Base-by-base conservation (phyloP, 2,113 vertebrate species). In the Eubucco bourcierii region DNA sequence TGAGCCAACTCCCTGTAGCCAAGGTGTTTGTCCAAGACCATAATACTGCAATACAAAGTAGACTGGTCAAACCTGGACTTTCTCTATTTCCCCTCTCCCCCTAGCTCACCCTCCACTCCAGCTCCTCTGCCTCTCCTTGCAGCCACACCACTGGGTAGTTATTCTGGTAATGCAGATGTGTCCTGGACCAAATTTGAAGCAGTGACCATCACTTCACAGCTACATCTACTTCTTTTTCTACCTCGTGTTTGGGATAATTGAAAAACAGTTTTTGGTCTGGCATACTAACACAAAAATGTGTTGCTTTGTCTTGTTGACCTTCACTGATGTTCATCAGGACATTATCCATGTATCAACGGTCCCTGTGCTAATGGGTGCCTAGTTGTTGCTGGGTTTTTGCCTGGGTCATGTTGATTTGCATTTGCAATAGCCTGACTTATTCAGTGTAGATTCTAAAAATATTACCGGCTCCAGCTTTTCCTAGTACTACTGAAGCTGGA, bases 351-450 rank as follows among this genome's bases (percentile, higher is more conserved):
- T 73, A 8, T 58, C 23, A 24, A 0, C 39, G 44, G 14, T 58
- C 39, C 19, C 31, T 19, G 52, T 59, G 44, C 17, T 41, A 33
- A 39, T 0, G 7, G 33, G 4, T 52, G 16, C 15, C 29, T 72
- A 10, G 27, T 63, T 34, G 55, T 46, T 84, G 11, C 47, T 15
- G 27, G 27, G 14, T 68, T 3, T 81, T 76, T 83, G 66, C n/a
- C n/a, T 76, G 39, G 0, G 0, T 44, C 7, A 1, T 5, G 18
- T 20, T 80, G n/a, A 60, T 13, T 52, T 71, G 16, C 5, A 12
- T 58, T 79, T 90, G 41, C 46, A 70, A 3, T 56, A 80, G 60
- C 17, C 47, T 77, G 39, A 8, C 6, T 93, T 92, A 74, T 66
- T 84, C 78, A 66, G 76, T 2, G 1, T 58, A 17, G 11, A 72